Base-by-base conservation (phyloP, 2,888 invertebrate genomes). In the Apamea epomidion region DNA sequence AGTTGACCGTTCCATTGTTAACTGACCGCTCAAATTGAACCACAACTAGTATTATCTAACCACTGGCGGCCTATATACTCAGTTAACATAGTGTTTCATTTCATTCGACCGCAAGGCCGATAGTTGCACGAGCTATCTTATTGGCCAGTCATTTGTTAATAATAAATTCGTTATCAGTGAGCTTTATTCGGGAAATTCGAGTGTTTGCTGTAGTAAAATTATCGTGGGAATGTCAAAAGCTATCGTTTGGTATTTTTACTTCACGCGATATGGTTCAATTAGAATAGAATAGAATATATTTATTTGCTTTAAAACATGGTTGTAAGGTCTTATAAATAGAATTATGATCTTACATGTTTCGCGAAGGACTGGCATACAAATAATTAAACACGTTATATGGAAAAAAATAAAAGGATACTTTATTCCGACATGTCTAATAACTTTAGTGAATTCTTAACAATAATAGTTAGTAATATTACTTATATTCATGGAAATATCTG, bases 41-140 rank as follows among this genome's bases (percentile, higher is more conserved):
- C 70, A 80, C 77, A 80, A 76, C 77, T 71, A 69, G 77, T 78
- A 76, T 78, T 69, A 85, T 73, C 48, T 74, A 80, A 80, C 80
- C 88, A 80, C 54, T 67, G 58, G 65, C n/a, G 68, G 60, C 78
- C 51, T 73, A 78, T 73, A 72, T 68, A 74, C 76, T 84, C 78
- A 76, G 77, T 82, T 74, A 79, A 71, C 74, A 74, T 82, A 74
- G 70, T 76, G 77, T 74, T 85, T 80, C 76, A 88, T 88, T 85
- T 72, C 21, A 80, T 74, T 71, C 21, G 48, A 88, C 82, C 82
- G 21, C 88, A 68, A 70, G 32, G 60, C 75, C 75, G 78, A 80
- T 88, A 86, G 75, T 83, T 74, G 69, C 70, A 69, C 10, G 18
- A 54, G 67, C 74, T 82, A 86, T 86, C 75, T 88, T 83, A 88